These are phyloP conservation scores for Turritopsis dohrnii DNA, from an alignment of 30 jellyfish, hydroid and myxozoan genomes.

Conservation along the genomic window DNA sequence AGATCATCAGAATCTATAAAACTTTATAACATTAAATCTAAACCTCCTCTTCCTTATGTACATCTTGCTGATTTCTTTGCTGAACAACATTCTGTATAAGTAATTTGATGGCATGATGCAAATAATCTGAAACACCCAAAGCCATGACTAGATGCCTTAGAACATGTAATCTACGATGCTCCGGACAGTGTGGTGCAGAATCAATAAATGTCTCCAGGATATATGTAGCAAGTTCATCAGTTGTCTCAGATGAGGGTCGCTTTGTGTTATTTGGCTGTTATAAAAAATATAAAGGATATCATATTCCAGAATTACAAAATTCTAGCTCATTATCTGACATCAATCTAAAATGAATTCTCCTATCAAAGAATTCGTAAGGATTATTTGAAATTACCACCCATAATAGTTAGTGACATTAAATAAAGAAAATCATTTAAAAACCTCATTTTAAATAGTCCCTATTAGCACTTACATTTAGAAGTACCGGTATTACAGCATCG, in stretches of 20 bases:
- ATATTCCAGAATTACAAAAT: too few species aligned
- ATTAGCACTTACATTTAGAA: constrained; percentile 58
- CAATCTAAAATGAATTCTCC: too few species aligned
- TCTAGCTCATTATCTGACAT: too few species aligned
- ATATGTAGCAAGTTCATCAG: constrained; percentile 44
- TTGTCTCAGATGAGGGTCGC: constrained; percentile 14
- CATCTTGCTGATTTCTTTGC: constrained; percentile 14
- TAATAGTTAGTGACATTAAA: neutral
- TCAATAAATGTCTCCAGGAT: constrained; percentile 86
- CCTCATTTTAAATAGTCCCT: neutral
- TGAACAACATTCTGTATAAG: constrained; percentile 50
- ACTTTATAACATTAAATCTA: neutral
- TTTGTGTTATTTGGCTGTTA: constrained; percentile 6
- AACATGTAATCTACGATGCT: constrained; percentile 78
- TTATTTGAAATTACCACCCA: too few species aligned
- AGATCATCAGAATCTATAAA: neutral
- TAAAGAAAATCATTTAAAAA: neutral
- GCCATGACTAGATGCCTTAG: constrained; percentile 58
- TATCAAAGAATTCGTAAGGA: too few species aligned
- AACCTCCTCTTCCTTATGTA: neutral
- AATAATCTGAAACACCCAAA: constrained; percentile 44
- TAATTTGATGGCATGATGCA: constrained; percentile 43
- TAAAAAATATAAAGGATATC: too few species aligned
- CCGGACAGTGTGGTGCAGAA: constrained; percentile 93
- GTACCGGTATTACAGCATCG: constrained; percentile 73